Evolutionary conservation across 2,797 vertebrate species (phyloP).

Genomic region (Selene dorsalis): DNA sequence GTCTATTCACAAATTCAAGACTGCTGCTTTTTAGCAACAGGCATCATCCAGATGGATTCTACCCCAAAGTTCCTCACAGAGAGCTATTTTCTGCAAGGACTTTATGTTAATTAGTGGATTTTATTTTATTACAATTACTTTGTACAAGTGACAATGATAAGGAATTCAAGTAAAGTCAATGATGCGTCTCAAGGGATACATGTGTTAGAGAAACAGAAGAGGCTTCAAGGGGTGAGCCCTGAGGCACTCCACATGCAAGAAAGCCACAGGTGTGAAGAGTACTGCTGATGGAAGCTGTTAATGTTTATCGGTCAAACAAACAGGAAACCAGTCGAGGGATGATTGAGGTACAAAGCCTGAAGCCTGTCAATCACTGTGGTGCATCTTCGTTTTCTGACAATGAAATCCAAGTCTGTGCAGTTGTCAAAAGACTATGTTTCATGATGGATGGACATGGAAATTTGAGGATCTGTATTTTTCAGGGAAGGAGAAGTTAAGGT

Average conservation of each 20-base stretch:
- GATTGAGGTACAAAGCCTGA: not conserved
- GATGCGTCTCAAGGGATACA: not conserved
- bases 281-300: not conserved
- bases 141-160: not conserved
- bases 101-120: not conserved
- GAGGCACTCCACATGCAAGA: not conserved
- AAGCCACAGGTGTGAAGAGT: not conserved
- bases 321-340: not conserved
- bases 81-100: not conserved
- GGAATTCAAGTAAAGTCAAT: not conserved
- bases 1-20: not conserved
- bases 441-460: not conserved
- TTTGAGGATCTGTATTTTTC: not conserved
- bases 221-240: not conserved
- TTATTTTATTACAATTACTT: not conserved
- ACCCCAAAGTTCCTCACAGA: not conserved
- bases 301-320: not conserved
- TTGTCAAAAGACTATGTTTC: not conserved
- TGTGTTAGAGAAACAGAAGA: not conserved
- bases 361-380: not conserved
- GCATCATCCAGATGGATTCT: not conserved
- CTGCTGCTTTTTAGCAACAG: slow-evolving; percentile 3
- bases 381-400: not conserved
- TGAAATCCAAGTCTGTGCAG: not conserved
- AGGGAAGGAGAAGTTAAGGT: not conserved